Evolutionary conservation across 2,113 vertebrate species (phyloP), one percentile per base, ranked within the genome.

Genomic region (Notarius quadriscutis): DNA sequence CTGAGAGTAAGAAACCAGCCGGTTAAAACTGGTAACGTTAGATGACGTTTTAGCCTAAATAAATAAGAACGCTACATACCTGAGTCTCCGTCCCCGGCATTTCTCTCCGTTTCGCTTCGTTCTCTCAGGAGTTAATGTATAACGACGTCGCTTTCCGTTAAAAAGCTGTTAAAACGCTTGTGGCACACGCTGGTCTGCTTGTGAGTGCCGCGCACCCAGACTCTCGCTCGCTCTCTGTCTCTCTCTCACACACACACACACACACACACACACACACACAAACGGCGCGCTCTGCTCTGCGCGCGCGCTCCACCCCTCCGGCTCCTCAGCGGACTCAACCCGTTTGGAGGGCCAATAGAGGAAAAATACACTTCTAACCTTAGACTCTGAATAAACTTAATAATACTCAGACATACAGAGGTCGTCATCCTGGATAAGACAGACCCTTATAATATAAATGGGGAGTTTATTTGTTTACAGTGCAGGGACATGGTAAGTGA

Each of bases 171-270:
- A 53, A 85, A 86, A 53, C 67, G 86, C 34, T 60, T 30, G 65
- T 74, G 34, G 74, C 71, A 41, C 72, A 60, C 86, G 58, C 55
- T 30, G 71, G 60, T 78, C 92, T 88, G 86, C 41, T 90, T 90
- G 87, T 91, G 90, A 91, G 90, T 90, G 88, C 90, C 87, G 91
- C 91, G 92, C 93, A 92, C 91, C 90, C 93, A 90, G 91, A 87
- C 91, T 94, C 92, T 90, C 88, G 67, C 86, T 71, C 41, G 81
- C 87, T 83, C 41, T 41, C 41, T 75, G 27, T 30, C 55, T 58
- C 77, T 55, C 91, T 94, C 92, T 89, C 87, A 81, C 81, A 88
- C 87, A 88, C 85, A 77, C 83, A n/a, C n/a, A 30, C 34, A 41
- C 34, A 41, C 34, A 34, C 34, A 34, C 34, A 41, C 41, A 41